Evolutionary conservation across 37 sponge, comb jelly and placozoan species (phyloP).

Genomic region (Aplysina aerophoba): DNA sequence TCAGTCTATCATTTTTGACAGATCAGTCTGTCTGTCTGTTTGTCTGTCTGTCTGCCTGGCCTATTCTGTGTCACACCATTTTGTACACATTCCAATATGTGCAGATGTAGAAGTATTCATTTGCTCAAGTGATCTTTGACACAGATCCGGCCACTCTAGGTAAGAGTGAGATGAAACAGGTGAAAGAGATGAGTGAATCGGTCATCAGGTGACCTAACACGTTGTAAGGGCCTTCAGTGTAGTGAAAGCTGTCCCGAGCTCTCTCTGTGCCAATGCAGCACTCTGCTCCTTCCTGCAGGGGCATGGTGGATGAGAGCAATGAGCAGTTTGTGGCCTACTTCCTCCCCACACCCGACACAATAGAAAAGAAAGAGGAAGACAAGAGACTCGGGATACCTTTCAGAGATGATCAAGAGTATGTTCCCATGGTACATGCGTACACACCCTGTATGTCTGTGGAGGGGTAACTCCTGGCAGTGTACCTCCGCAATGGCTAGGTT

Average conservation of each 20-base stretch:
- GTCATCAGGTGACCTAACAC: conserved; percentile 80
- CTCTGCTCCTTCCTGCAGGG: conserved; percentile 48
- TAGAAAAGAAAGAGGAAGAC: conserved; percentile 69
- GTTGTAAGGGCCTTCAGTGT: no score
- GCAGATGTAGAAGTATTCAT: conserved; percentile 92
- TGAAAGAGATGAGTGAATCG: conserved; percentile 88
- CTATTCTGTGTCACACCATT: no score
- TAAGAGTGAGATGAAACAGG: conserved; percentile 44
- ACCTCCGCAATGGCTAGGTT: not conserved
- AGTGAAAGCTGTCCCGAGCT: no score
- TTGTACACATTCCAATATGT: conserved; percentile 5
- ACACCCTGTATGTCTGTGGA: not conserved
- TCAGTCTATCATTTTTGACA: no score
- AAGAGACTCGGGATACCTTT: conserved; percentile 42
- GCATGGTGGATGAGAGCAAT: conserved; percentile 98
- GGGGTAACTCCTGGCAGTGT: not conserved
- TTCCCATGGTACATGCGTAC: no score
- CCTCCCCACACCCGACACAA: conserved; percentile 92
- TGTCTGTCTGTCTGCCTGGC: not conserved
- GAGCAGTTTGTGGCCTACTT: conserved; percentile 99
- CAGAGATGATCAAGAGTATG: conserved; percentile 66
- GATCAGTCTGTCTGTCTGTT: not conserved
- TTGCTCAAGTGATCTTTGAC: conserved; percentile 98
- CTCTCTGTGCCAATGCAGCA: no score
- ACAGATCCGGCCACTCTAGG: conserved; percentile 80